Evolutionary conservation across 2,888 invertebrate genomes (phyloP).

Genomic region (Fragum fragum): DNA sequence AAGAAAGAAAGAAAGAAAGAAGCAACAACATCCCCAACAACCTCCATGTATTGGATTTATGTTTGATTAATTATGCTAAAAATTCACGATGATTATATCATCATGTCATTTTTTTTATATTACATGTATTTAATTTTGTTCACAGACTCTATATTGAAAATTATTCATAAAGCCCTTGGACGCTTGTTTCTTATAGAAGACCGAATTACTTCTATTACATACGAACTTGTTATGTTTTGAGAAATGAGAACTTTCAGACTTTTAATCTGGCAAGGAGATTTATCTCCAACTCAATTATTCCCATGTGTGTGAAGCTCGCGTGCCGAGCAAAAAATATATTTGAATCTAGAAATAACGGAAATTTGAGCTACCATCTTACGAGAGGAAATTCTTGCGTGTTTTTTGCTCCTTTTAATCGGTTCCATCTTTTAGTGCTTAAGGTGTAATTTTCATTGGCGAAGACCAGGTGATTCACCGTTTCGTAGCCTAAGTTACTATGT

Average conservation of each 20-base stretch:
- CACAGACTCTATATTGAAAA: too few species aligned
- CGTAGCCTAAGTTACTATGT: too few species aligned
- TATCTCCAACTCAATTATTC: constrained; percentile 24
- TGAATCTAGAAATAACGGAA: constrained; percentile 10
- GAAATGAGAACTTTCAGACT: constrained; percentile 4
- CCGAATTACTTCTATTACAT: not conserved
- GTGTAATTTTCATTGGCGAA: not conserved
- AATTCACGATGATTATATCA: too few species aligned
- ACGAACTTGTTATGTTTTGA: not conserved
- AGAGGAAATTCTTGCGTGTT: not conserved
- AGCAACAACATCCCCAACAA: too few species aligned
- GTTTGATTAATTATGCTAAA: too few species aligned
- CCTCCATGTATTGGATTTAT: too few species aligned
- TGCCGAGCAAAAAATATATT: constrained; percentile 46
- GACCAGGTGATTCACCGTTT: not conserved
- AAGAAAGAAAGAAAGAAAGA: too few species aligned
- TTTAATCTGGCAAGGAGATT: constrained; percentile 13
- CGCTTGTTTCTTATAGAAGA: too few species aligned
- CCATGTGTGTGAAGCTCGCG: constrained; percentile 61
- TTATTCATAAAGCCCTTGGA: too few species aligned
- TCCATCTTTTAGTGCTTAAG: not conserved
- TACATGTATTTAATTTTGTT: too few species aligned
- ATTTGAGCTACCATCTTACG: constrained; percentile 24
- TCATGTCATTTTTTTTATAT: too few species aligned
- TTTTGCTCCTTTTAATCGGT: not conserved